Base-by-base conservation (phyloP, 1,140 invertebrate species). In the Oedothorax gibbosus region DNA sequence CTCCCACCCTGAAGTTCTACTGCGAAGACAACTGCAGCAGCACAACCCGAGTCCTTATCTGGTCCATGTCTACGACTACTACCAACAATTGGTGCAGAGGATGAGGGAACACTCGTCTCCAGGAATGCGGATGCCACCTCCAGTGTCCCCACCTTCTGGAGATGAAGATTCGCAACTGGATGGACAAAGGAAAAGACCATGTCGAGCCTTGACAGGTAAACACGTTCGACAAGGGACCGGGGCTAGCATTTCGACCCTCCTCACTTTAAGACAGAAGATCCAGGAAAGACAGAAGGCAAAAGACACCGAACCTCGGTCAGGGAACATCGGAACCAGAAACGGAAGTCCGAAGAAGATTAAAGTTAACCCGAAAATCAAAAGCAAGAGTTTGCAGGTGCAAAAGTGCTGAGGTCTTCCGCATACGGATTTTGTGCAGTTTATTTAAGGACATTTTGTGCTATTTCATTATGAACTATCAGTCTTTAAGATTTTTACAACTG, bases 151-250 rank as follows among this genome's bases (percentile, higher is more conserved):
- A 64, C 86, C 68, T 20, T 73, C 83, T 8, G 53, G 60, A 12
- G 83, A 85, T 49, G 83, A 85, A 3, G 83, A 85, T 18, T 69
- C 62, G 53, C 56, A 14, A 8, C 82, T 78, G 60, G 80, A 86
- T 53, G 53, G 53, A 0, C 69, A 81, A 12, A 88, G 88, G 53
- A 90, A 92, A 85, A 87, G 90, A 56, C 89, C 90, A 2, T 88
- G 89, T n/a, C 72, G 91, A 10, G 90, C 91, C 10, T 88, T 91
- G 18, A 91, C 90, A 6, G 91, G 91, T 3, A 90, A 91, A 81
- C 91, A 92, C 85, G 91, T 92, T 2, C 87, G 90, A 15, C 89
- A 90, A 20, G 91, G 91, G 18, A 92, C 91, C 7, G 91, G 91
- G 35, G 91, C 91, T 35, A 91, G 90, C 20, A 89, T 91, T 2